Evolutionary conservation across 2,113 vertebrate genomes (phyloP).

Genomic region (Chaetodon trifascialis): DNA sequence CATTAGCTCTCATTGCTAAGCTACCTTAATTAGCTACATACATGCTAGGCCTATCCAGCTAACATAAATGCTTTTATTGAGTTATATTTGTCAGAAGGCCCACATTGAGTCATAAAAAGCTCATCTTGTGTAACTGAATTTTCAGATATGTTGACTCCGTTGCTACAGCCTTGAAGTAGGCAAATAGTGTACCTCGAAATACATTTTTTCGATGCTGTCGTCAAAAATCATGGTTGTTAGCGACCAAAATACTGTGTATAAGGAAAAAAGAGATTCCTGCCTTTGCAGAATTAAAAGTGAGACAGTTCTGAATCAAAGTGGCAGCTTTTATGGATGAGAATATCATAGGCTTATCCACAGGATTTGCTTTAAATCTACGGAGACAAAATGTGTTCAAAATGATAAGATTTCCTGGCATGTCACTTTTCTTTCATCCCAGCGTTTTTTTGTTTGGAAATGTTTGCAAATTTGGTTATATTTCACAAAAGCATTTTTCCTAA

Average conservation of each 20-base stretch:
- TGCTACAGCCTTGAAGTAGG: not conserved
- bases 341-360: not conserved
- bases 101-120: no score
- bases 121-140: no score
- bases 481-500: not conserved
- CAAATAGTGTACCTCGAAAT: not conserved
- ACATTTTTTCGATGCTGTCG: not conserved
- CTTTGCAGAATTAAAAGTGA: no score
- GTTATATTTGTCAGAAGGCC: no score
- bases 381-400: not conserved
- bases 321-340: no score
- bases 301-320: no score
- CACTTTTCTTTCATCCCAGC: not conserved
- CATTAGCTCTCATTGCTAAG: no score
- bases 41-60: no score
- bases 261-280: no score
- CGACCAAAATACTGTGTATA: not conserved
- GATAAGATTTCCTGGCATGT: not conserved
- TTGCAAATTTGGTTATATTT: not conserved
- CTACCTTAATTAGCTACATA: no score
- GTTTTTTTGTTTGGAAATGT: not conserved
- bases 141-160: no score
- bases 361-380: not conserved
- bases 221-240: not conserved
- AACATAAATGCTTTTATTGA: no score